Evolutionary conservation across 2,888 invertebrate genomes (phyloP).

Genomic region (Stenodera caucasica): DNA sequence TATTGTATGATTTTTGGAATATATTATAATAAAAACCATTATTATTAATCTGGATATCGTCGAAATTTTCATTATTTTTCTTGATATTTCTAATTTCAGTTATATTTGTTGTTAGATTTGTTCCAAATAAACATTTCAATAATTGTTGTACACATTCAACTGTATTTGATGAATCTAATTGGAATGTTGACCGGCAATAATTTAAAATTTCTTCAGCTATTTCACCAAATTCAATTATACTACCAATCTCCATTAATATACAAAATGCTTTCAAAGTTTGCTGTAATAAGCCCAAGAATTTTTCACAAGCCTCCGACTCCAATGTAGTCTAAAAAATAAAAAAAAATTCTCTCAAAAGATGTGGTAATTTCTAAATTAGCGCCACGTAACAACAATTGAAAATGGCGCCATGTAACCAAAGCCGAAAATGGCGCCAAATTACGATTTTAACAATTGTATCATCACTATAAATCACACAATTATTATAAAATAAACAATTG

Average conservation of each 20-base stretch:
- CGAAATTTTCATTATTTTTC: not conserved
- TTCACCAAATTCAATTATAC: slow-evolving; percentile 69
- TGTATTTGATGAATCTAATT: slow-evolving; percentile 68
- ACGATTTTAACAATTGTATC: too few relatives aligned
- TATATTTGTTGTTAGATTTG: slow-evolving; percentile 65
- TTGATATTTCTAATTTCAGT: slow-evolving; percentile 41
- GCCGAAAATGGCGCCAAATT: too few relatives aligned
- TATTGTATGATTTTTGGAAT: slow-evolving; percentile 51
- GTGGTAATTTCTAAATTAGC: too few relatives aligned
- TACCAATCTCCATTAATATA: slow-evolving; percentile 70
- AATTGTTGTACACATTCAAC: slow-evolving; percentile 79
- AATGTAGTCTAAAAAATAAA: slow-evolving; percentile 68
- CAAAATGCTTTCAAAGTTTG: slow-evolving; percentile 68
- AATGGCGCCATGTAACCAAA: too few relatives aligned
- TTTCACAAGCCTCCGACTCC: slow-evolving; percentile 74
- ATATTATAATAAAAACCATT: slow-evolving; percentile 53
- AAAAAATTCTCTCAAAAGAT: too few relatives aligned
- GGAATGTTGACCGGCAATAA: slow-evolving; percentile 73
- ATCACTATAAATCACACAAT: too few relatives aligned
- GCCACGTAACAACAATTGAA: too few relatives aligned
- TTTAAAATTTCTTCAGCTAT: slow-evolving; percentile 79
- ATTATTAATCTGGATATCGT: slow-evolving; percentile 13
- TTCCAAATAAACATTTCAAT: slow-evolving; percentile 74
- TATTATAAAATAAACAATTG: too few relatives aligned
- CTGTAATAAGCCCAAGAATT: slow-evolving; percentile 69